A percentile compares a stretch with the other conserved stretches of the same genome.
These are phyloP conservation scores for Agonopterix subpropinquella DNA, from an alignment of 2,888 invertebrate genomes.

Conservation along the genomic window DNA sequence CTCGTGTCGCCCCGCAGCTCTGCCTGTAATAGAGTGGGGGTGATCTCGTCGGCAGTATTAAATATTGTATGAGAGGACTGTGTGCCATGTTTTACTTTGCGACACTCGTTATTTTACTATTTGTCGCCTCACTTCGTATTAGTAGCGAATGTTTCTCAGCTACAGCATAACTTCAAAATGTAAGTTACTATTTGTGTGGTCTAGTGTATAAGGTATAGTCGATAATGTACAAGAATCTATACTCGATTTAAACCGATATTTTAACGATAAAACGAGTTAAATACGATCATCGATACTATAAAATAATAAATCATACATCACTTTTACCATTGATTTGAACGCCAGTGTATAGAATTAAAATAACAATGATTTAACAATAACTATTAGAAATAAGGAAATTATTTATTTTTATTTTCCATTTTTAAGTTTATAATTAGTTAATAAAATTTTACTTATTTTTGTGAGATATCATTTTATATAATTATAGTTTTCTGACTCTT, in stretches of 20 bases:
- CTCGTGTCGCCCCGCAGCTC: constrained; percentile 23
- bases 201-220: no score
- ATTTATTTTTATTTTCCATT: constrained; percentile 37
- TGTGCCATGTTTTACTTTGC: constrained; percentile 23
- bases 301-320: constrained; percentile 28
- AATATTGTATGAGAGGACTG: constrained; percentile 45
- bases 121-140: no score
- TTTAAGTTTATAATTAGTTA: no score
- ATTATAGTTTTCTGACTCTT: constrained; percentile 11
- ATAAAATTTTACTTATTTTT: constrained; percentile 18
- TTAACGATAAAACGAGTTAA: constrained; percentile 6
- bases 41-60: constrained; percentile 64
- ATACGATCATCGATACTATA: constrained; percentile 21
- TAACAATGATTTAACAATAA: constrained; percentile 5
- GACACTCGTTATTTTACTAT: constrained; percentile 7
- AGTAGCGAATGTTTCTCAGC: no score
- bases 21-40: constrained; percentile 7
- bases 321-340: constrained; percentile 35
- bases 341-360: constrained; percentile 38
- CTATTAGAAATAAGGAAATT: constrained; percentile 24
- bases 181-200: no score
- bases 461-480: constrained; percentile 20
- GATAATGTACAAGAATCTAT: no score
- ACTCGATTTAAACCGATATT: no score
- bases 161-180: no score